A percentile compares a stretch with the other conserved stretches of the same genome.
Evolutionary conservation across 2,888 invertebrate species (phyloP).

Genomic region (Drosophila anomelani): DNA sequence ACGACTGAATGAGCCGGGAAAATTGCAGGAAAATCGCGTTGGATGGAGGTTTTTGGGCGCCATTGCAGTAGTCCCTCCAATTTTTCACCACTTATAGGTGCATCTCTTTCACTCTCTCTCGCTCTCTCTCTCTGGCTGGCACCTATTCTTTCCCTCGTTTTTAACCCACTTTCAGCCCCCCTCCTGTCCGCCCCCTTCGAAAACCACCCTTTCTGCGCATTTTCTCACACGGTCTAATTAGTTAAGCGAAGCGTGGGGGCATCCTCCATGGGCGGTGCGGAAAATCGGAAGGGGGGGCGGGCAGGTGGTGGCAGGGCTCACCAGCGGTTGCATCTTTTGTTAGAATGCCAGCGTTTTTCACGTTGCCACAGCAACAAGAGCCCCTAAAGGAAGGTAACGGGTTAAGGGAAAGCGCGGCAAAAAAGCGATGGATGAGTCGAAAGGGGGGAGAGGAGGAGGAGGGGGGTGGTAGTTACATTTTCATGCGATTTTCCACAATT

Average conservation of each 20-base stretch:
- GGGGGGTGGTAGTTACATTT: constrained; percentile 27
- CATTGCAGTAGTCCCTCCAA: constrained; percentile 3
- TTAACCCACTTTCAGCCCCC: neutral
- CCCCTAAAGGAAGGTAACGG: constrained; percentile 25
- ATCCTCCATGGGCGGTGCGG: constrained; percentile 28
- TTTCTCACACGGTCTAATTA: constrained; percentile 69
- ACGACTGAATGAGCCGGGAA: constrained; percentile 58
- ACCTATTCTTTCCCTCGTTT: neutral
- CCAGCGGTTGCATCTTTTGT: constrained; percentile 71
- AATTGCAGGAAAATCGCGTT: constrained; percentile 29
- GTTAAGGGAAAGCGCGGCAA: constrained; percentile 2
- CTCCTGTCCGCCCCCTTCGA: neutral
- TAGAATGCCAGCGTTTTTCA: constrained; percentile 50
- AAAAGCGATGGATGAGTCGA: neutral
- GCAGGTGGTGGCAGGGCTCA: constrained; percentile 21
- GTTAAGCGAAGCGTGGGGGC: constrained; percentile 69
- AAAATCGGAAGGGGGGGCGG: constrained; percentile 2
- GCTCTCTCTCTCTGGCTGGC: neutral
- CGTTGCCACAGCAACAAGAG: constrained; percentile 65
- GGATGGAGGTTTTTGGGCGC: constrained; percentile 4
- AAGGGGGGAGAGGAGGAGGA: too few relatives aligned
- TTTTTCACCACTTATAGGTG: constrained; percentile 13
- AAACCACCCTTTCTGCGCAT: constrained; percentile 35
- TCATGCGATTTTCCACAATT: constrained; percentile 48
- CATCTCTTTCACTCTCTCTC: neutral